Percentiles rank a stretch among this genome's conserved stretches.
These are phyloP conservation scores for Paralvinella palmiformis DNA, from an alignment of 1,140 invertebrate genomes.

Conservation along the genomic window DNA sequence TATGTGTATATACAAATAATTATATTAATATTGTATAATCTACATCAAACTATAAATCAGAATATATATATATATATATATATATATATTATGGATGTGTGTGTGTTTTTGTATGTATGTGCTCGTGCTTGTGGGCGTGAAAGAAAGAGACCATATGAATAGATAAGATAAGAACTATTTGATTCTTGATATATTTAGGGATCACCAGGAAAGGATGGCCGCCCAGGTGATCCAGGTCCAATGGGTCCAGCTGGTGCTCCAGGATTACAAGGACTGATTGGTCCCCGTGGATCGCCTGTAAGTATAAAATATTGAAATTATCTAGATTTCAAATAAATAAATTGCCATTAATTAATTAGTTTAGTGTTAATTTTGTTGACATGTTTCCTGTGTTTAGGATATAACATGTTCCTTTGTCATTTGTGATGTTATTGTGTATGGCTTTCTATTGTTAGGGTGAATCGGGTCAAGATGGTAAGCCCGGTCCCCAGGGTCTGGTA, in stretches of 20 bases:
- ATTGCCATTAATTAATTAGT: not conserved
- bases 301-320: not conserved
- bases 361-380: not conserved
- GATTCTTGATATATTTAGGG: slow-evolving; percentile 1
- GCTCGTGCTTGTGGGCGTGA: too few species aligned
- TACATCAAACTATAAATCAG: too few species aligned
- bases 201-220: slow-evolving; percentile 32
- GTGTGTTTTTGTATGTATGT: too few species aligned
- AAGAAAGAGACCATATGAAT: too few species aligned
- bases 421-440: not conserved
- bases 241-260: slow-evolving; percentile 3
- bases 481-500: slow-evolving; percentile 12
- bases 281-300: slow-evolving; percentile 26
- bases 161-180: not conserved
- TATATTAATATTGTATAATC: too few species aligned
- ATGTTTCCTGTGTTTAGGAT: not conserved
- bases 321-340: not conserved
- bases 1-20: too few species aligned
- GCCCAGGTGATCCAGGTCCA: slow-evolving; percentile 29
- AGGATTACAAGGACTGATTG: slow-evolving; percentile 35
- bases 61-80: too few species aligned
- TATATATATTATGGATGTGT: too few species aligned
- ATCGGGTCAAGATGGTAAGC: slow-evolving; percentile 18
- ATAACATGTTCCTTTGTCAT: not conserved
- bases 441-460: slow-evolving; percentile 7